Evolutionary conservation across 2,888 invertebrate genomes (phyloP), one percentile per base, ranked within the genome.

Genomic region (Acrobasis consociella): DNA sequence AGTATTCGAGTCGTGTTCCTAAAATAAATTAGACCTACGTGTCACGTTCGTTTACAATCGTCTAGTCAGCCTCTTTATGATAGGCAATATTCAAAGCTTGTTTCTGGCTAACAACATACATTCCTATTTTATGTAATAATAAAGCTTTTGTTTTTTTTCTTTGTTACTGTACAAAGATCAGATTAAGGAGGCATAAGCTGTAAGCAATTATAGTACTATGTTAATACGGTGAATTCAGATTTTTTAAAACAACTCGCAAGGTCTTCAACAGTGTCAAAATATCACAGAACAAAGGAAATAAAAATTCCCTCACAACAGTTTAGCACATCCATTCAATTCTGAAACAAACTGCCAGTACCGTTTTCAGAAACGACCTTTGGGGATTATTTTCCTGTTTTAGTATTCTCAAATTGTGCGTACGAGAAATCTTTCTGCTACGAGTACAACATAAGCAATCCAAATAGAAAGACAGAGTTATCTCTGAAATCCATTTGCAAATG

Each of bases 11-110:
- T 59, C 59, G n/a, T n/a, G n/a, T 16, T 59, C 16, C 49, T 15
- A 49, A 49, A 59, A 59, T 50, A 59, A 59, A 59, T 59, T 31
- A 16, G 49, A 50, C 31, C 59, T 59, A 59, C 50, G 49, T 59
- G 59, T 59, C 59, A 37, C 49, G 11, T 59, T 50, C 15, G 49
- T 38, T 50, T 59, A 59, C 49, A 49, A 11, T 31, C 31, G 49
- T 31, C 37, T 49, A 50, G 58, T 50, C 49, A 59, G 59, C 49
- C n/a, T 49, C 31, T 59, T 37, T 59, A 50, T 50, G 38, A 59
- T 50, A 31, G 52, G 31, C 31, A 17, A 22, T 16, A 31, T 31
- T n/a, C 31, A 2, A 10, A 11, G 11, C 38, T 53, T 53, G 38
- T 38, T 53, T 9, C 37, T 38, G 3, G 22, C 22, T 9, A 17